Evolutionary conservation across 2,797 vertebrate species (phyloP), one percentile per base, ranked within the genome.

Genomic region (Taenioides sp.): DNA sequence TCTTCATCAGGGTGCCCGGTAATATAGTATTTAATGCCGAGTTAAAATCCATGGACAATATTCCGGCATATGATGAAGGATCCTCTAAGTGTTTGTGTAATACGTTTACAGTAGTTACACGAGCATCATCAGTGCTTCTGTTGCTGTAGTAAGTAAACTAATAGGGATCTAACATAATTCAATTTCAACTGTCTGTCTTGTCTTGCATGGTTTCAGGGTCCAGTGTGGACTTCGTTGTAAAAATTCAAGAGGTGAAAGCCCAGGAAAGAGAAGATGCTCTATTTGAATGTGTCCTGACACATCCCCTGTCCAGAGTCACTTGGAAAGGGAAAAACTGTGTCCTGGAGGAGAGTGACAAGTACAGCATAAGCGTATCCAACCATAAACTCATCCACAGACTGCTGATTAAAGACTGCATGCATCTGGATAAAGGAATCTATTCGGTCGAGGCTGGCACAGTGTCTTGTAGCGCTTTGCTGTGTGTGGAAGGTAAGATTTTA

Each of bases 311-410:
- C 1, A 80, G 18, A 0, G 88, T 95, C 10, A 71, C 87, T 40
- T 97, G 96, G 96, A 87, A 86, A 54, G 91, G 91, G 68, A 94
- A 92, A 71, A 93, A 88, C 34, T 80, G 7, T 2, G 34, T 55
- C 0, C 91, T 97, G 2, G 77, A 86, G 71, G 66, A 80, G 18
- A 87, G 91, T 31, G 88, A 92, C 37, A 96, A 92, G 75, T 92
- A 95, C 58, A 89, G 86, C 64, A 91, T 92, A 31, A 91, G 74
- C 0, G 80, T 93, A 22, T 93, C 94, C 0, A 87, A 94, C 0
- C 92, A 96, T 0, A 95, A 94, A 49, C 88, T 96, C 71, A 94
- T 89, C 80, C 95, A 97, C 83, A 85, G 76, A 73, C 92, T 97
- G 80, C n/a, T 93, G 55, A 85, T 96, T 67, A 95, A 71, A 61